Percentiles rank a stretch among this genome's conserved stretches.
phyloP scores from a whole-genome alignment of 2,888 invertebrate species.

The Blera fallax region DNA sequence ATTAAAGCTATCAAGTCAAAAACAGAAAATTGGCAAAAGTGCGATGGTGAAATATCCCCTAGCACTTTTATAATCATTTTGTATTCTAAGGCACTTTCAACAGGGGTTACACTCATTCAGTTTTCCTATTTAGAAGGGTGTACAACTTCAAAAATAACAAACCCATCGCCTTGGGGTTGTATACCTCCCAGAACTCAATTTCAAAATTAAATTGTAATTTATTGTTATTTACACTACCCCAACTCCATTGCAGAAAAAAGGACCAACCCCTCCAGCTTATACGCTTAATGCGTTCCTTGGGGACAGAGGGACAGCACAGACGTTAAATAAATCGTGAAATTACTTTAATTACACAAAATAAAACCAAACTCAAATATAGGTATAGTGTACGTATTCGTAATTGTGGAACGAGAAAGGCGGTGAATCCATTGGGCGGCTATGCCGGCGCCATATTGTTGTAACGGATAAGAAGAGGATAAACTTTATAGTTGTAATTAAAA shows the following conservation, averaged over 20 bases:
- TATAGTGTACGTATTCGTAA: background rate
- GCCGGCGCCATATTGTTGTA: constrained; percentile 51
- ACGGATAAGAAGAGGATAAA: constrained; percentile 53
- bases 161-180: constrained; percentile 23
- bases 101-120: background rate
- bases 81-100: background rate
- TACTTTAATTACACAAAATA: constrained; percentile 59
- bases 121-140: constrained; percentile 12
- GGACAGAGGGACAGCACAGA: constrained; percentile 27
- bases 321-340: constrained; percentile 68
- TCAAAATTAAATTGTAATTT: constrained; percentile 72
- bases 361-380: constrained; percentile 33
- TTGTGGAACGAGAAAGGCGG: background rate
- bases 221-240: constrained; percentile 67
- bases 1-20: background rate
- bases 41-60: background rate
- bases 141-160: constrained; percentile 11
- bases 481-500: constrained; percentile 71
- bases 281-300: background rate
- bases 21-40: background rate
- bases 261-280: constrained; percentile 12
- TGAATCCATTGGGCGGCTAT: background rate
- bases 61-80: constrained; percentile 1
- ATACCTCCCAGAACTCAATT: constrained; percentile 24
- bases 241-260: background rate